phyloP scores from a whole-genome alignment of 2,113 vertebrate species.

The Halichoerus grypus region DNA sequence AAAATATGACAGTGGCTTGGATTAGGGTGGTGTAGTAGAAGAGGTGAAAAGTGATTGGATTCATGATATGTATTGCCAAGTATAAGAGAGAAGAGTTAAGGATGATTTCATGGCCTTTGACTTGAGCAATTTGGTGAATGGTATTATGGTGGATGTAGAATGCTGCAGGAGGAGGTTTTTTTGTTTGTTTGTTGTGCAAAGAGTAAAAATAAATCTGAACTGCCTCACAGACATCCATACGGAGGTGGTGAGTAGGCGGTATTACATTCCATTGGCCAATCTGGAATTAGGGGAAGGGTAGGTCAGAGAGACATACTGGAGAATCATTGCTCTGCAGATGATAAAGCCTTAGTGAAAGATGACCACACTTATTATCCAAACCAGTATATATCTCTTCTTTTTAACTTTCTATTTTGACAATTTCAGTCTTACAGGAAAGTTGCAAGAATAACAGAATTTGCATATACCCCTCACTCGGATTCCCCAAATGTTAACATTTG shows the following conservation, averaged over 20 bases:
- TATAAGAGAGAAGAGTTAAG: background rate
- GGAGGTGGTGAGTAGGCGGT: background rate
- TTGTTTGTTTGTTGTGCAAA: background rate
- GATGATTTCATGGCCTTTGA: background rate
- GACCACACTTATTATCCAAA: background rate
- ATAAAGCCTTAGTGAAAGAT: background rate
- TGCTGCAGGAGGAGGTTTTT: background rate
- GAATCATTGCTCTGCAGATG: background rate
- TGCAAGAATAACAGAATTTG: background rate
- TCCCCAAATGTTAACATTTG: conserved; percentile 24
- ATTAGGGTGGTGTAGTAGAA: background rate
- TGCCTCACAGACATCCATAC: background rate
- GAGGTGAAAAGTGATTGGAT: background rate
- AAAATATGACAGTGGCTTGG: background rate
- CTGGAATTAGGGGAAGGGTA: background rate
- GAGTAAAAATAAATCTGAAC: conserved; percentile 9
- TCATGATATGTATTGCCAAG: background rate
- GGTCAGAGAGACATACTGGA: background rate
- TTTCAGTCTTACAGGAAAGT: background rate
- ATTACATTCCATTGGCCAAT: background rate
- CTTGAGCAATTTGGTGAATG: background rate
- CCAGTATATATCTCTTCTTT: background rate
- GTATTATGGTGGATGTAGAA: background rate
- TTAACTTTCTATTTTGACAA: background rate
- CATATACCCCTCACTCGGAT: background rate